phyloP scores from a whole-genome alignment of 1,140 invertebrate genomes.

The Drosophila watanabei region DNA sequence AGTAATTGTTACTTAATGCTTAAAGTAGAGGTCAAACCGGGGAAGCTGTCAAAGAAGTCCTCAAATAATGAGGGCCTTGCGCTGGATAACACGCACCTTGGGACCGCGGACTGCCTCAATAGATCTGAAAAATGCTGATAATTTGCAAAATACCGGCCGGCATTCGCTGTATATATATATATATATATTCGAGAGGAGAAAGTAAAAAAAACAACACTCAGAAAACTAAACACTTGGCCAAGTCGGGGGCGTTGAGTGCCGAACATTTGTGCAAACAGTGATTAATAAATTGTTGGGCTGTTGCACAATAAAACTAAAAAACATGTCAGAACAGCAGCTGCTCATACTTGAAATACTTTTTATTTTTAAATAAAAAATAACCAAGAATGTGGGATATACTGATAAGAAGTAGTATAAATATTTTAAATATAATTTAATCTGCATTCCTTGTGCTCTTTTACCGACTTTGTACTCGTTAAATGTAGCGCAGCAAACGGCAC shows the following conservation, averaged over 20 bases:
- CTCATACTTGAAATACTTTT: constrained; percentile 1
- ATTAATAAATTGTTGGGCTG: constrained; percentile 60
- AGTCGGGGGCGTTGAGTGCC: constrained; percentile 35
- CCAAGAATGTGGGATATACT: background rate
- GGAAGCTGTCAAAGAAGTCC: no score
- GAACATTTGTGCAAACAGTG: constrained; percentile 65
- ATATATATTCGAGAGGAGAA: constrained; percentile 4
- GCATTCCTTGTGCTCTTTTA: background rate
- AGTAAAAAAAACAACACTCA: background rate
- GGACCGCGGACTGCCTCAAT: constrained; percentile 31
- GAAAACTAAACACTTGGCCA: constrained; percentile 52
- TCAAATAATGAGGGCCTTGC: background rate
- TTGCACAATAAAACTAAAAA: constrained; percentile 50
- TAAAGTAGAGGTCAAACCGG: constrained; percentile 25
- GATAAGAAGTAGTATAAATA: constrained; percentile 1
- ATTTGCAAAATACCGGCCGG: constrained; percentile 69
- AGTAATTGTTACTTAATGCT: constrained; percentile 35
- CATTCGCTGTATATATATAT: constrained; percentile 39
- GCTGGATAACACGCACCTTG: no score
- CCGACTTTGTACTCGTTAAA: constrained; percentile 25
- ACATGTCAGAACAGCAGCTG: constrained; percentile 51
- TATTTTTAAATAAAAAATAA: constrained; percentile 18
- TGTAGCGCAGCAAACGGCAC: constrained; percentile 16
- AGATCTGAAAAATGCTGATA: constrained; percentile 44
- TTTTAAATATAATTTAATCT: constrained; percentile 1